These are phyloP conservation scores for Cichladusa arquata DNA, from an alignment of 2,113 vertebrate species.

Conservation along the genomic window DNA sequence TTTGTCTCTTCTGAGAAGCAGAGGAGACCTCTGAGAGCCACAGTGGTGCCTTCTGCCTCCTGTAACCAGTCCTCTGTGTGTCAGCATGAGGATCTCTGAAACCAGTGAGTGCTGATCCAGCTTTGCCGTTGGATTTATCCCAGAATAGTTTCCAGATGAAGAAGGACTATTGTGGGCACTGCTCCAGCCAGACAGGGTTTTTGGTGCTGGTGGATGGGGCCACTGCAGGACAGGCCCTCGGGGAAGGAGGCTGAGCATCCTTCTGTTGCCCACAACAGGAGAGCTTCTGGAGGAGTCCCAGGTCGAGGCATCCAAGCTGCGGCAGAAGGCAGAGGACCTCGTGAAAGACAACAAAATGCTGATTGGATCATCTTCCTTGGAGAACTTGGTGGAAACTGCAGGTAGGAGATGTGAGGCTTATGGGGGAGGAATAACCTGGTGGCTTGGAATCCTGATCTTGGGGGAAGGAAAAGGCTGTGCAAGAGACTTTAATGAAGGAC, in stretches of 20 bases:
- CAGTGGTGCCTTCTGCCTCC: neutral
- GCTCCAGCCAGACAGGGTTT: neutral
- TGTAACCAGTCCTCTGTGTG: neutral
- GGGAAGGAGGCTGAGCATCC: neutral
- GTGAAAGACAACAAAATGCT: constrained; percentile 88
- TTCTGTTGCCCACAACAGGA: constrained; percentile 71
- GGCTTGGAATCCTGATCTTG: neutral
- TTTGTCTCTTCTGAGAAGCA: neutral
- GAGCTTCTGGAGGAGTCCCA: constrained; percentile 94
- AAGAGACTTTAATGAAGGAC: neutral
- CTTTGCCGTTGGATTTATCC: neutral
- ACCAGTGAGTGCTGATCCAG: neutral
- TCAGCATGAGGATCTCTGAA: neutral
- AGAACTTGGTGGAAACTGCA: constrained; percentile 59
- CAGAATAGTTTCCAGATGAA: neutral
- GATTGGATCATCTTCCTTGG: constrained; percentile 71
- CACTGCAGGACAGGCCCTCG: fast-evolving
- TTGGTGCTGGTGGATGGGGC: neutral
- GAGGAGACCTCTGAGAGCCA: neutral
- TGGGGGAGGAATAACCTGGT: neutral
- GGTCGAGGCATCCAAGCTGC: constrained; percentile 86
- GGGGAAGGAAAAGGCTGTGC: neutral
- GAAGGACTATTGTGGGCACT: neutral
- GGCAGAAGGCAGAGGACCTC: constrained; percentile 91
- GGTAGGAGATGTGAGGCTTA: neutral